phyloP scores from a whole-genome alignment of 2,797 vertebrate genomes.

The Neomorphus geoffroyi region DNA sequence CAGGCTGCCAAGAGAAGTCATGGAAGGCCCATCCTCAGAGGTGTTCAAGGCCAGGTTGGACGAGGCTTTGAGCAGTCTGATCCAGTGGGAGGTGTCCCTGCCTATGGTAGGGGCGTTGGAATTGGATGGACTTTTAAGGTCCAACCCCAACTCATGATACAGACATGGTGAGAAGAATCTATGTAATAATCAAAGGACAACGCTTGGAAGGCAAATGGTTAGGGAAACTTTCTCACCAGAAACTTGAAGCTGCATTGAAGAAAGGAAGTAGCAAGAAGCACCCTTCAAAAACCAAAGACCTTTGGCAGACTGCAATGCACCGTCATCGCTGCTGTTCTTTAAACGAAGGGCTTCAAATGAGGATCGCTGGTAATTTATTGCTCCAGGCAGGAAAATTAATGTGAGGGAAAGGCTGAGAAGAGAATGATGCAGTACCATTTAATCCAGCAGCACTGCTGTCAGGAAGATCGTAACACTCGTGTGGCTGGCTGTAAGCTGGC shows the following conservation, averaged over 20 bases:
- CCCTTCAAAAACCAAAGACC: background rate
- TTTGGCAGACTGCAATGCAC: background rate
- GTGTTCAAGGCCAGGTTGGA: too few relatives aligned
- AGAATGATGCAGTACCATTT: fast-evolving
- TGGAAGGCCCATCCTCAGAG: too few relatives aligned
- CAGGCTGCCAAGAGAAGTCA: too few relatives aligned
- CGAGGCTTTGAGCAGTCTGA: too few relatives aligned
- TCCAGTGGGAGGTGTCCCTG: too few relatives aligned
- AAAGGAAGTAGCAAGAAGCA: too few relatives aligned
- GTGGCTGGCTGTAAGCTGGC: background rate
- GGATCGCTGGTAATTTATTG: background rate
- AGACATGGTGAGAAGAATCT: background rate
- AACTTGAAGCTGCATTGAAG: background rate
- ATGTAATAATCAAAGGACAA: background rate
- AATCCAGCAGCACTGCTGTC: background rate
- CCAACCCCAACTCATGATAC: too few relatives aligned
- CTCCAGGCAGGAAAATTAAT: background rate
- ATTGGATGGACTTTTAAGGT: too few relatives aligned
- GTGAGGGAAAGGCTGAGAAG: background rate
- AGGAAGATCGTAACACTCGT: background rate
- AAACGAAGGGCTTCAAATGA: background rate
- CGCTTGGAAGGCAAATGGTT: background rate
- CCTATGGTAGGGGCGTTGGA: too few relatives aligned
- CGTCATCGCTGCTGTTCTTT: background rate
- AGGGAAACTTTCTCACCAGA: background rate